These are phyloP conservation scores for Nansenia antarctica DNA, from an alignment of 2,113 vertebrate species.

Conservation along the genomic window DNA sequence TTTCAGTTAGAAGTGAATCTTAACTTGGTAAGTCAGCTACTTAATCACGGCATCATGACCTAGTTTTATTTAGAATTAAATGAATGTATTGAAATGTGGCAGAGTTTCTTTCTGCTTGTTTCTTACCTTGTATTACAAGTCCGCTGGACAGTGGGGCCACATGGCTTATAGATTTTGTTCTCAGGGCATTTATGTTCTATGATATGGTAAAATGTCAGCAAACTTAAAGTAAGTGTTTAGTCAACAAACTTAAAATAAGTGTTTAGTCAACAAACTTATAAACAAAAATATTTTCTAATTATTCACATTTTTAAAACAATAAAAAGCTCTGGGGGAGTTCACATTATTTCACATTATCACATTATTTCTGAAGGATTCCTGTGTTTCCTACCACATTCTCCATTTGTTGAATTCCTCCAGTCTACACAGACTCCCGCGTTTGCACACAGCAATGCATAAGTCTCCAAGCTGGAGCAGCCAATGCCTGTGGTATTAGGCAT, in stretches of 20 bases:
- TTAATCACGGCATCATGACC: no score
- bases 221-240: background rate
- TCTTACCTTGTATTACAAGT: constrained; percentile 85
- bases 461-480: constrained; percentile 80
- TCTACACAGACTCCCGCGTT: constrained; percentile 74
- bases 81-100: no score
- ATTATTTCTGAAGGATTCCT: background rate
- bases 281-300: background rate
- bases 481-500: background rate
- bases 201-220: background rate
- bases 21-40: no score
- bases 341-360: background rate
- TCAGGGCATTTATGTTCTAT: constrained; percentile 78
- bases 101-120: no score
- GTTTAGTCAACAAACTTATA: no score
- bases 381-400: constrained; percentile 82
- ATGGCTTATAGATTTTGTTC: constrained; percentile 78
- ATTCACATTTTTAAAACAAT: background rate
- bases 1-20: no score
- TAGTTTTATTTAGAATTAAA: no score
- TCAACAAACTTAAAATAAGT: background rate
- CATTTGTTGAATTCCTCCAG: constrained; percentile 81
- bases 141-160: constrained; percentile 66
- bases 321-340: no score
- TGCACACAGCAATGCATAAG: constrained; percentile 79